These are phyloP conservation scores for Luscinia luscinia DNA, from an alignment of 2,797 vertebrate species.

Conservation along the genomic window DNA sequence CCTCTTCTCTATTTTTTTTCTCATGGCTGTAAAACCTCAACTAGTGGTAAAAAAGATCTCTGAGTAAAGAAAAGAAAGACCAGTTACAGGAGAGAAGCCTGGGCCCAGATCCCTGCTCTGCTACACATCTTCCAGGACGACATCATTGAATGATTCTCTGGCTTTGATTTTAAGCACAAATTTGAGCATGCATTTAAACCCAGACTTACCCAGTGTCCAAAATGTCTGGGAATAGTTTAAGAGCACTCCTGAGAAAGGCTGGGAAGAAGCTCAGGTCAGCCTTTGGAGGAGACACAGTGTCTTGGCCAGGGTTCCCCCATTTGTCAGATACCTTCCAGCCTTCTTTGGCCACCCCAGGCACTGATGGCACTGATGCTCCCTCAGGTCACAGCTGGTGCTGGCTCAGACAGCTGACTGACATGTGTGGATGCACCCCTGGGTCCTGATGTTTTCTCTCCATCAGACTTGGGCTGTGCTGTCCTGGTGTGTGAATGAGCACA, in stretches of 20 bases:
- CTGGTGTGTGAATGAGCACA: not conserved
- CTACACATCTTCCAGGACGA: not conserved
- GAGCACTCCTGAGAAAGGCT: not conserved
- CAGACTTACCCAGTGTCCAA: not conserved
- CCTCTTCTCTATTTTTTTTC: not conserved
- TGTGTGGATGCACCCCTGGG: not conserved
- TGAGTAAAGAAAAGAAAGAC: not conserved
- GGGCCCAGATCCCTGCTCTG: not conserved
- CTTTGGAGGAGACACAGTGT: not conserved
- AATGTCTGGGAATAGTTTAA: not conserved
- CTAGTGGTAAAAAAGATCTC: not conserved
- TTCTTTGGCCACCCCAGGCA: not conserved
- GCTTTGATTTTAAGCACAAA: not conserved
- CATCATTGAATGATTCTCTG: not conserved
- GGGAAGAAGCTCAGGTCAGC: not conserved
- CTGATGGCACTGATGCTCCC: not conserved
- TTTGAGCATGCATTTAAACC: not conserved
- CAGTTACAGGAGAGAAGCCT: not conserved
- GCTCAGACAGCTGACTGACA: not conserved
- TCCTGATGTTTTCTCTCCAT: not conserved
- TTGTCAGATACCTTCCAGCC: not conserved
- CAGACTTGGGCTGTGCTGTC: not conserved
- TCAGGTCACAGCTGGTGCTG: not conserved
- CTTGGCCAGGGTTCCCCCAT: not conserved
- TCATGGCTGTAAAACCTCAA: not conserved